A percentile compares a stretch with the other conserved stretches of the same genome.
phyloP scores from a whole-genome alignment of 2,113 vertebrate genomes.

The Gopherus evgoodei region DNA sequence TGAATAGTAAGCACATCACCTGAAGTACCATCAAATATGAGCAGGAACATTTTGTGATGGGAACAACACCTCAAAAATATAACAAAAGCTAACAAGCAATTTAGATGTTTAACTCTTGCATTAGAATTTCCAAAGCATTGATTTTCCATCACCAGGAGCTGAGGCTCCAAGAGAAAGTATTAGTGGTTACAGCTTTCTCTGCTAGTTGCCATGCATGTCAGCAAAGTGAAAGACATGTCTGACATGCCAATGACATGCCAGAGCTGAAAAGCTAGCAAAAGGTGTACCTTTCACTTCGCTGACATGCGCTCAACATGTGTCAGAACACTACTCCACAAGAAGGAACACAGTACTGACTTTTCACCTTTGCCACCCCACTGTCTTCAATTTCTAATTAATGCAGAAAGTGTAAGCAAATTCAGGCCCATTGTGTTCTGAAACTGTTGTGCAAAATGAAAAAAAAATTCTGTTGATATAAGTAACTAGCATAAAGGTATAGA shows the following conservation, averaged over 20 bases:
- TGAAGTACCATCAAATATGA: neutral
- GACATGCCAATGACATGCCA: neutral
- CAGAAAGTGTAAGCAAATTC: fast-evolving
- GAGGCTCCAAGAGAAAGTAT: neutral
- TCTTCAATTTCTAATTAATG: neutral
- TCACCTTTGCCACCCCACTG: neutral
- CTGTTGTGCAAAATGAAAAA: constrained; percentile 13
- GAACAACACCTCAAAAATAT: fast-evolving
- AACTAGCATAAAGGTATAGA: constrained; percentile 50
- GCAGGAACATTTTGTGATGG: neutral
- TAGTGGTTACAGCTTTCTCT: constrained; percentile 6
- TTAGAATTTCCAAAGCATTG: neutral
- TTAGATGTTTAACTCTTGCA: neutral
- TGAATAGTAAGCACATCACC: neutral
- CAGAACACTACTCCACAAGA: neutral
- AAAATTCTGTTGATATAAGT: constrained; percentile 40
- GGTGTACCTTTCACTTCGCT: constrained; percentile 10
- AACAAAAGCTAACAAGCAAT: neutral
- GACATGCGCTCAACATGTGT: neutral
- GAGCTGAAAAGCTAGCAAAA: neutral
- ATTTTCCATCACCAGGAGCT: fast-evolving
- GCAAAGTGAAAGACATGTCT: constrained; percentile 8
- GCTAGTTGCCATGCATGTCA: constrained; percentile 20
- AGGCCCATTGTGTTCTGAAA: neutral
- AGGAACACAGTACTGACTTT: fast-evolving